Conservation (phyloP, 2,797 vertebrate species). For the Malacoctenus gilli region DNA sequence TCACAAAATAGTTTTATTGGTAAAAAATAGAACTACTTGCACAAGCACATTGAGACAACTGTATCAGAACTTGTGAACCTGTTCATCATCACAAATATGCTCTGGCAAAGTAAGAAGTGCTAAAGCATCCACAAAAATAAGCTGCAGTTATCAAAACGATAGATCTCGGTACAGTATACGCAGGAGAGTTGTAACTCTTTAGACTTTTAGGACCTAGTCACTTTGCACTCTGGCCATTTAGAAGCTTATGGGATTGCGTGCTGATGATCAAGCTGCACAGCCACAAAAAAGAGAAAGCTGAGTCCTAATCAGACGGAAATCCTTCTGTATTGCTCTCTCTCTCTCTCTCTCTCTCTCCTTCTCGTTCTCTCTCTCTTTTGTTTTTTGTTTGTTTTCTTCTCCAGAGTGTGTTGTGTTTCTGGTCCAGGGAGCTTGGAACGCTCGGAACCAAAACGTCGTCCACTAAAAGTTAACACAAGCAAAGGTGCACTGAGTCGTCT, state of each 20-base stretch:
- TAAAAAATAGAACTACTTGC: conserved; percentile 89
- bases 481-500: conserved; percentile 80
- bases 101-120: conserved; percentile 84
- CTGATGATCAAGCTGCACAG: conserved; percentile 78
- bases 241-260: conserved; percentile 75
- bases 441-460: conserved; percentile 75
- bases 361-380: neutral
- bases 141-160: conserved; percentile 81
- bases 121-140: conserved; percentile 85
- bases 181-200: conserved; percentile 65
- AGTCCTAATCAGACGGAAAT: conserved; percentile 63
- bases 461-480: conserved; percentile 73
- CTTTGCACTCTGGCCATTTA: conserved; percentile 74
- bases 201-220: conserved; percentile 69
- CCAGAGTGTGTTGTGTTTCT: conserved; percentile 67
- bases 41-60: conserved; percentile 86
- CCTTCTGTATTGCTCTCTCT: conserved; percentile 14
- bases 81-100: conserved; percentile 79
- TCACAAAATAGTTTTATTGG: conserved; percentile 88
- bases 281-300: conserved; percentile 69
- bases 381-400: conserved; percentile 15
- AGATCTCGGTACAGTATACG: conserved; percentile 70
- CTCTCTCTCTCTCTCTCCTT: conserved; percentile 15
- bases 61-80: conserved; percentile 82
- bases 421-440: conserved; percentile 61